A percentile compares a stretch with the other conserved stretches of the same genome.
phyloP scores from a whole-genome alignment of 1,140 invertebrate genomes.

The Pogonognathellus flavescens region DNA sequence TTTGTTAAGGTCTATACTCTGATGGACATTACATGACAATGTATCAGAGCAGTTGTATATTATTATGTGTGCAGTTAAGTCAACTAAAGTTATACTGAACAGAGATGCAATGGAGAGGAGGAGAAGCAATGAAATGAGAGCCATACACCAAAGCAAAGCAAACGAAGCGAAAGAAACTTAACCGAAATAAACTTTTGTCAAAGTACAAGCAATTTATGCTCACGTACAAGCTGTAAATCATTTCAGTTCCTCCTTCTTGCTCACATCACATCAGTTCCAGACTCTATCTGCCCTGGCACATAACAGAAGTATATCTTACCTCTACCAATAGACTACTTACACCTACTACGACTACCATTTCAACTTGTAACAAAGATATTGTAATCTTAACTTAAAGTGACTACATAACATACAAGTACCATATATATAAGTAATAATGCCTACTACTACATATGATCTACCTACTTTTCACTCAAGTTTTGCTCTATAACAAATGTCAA shows the following conservation, averaged over 20 bases:
- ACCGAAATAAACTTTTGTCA: slow-evolving; percentile 62
- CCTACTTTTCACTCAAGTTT: slow-evolving; percentile 6
- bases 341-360: neutral
- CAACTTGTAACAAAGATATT: neutral
- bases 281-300: slow-evolving; percentile 36
- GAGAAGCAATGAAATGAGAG: slow-evolving; percentile 38
- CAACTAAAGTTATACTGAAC: slow-evolving; percentile 42
- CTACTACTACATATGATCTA: neutral
- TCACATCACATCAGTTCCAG: slow-evolving; percentile 47
- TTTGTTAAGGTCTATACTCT: neutral
- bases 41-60: slow-evolving; percentile 35
- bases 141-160: slow-evolving; percentile 20
- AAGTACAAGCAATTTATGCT: slow-evolving; percentile 65
- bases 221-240: slow-evolving; percentile 66
- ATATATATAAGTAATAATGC: neutral
- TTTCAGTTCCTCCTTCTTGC: slow-evolving; percentile 62
- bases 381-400: neutral
- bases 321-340: neutral
- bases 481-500: slow-evolving; percentile 11
- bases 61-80: slow-evolving; percentile 41
- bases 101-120: slow-evolving; percentile 39
- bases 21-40: slow-evolving; percentile 42
- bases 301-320: too few relatives aligned
- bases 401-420: neutral
- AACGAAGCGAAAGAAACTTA: slow-evolving; percentile 46